Base-by-base conservation (phyloP, 2,797 vertebrate genomes). In the Sebastes nivosus region DNA sequence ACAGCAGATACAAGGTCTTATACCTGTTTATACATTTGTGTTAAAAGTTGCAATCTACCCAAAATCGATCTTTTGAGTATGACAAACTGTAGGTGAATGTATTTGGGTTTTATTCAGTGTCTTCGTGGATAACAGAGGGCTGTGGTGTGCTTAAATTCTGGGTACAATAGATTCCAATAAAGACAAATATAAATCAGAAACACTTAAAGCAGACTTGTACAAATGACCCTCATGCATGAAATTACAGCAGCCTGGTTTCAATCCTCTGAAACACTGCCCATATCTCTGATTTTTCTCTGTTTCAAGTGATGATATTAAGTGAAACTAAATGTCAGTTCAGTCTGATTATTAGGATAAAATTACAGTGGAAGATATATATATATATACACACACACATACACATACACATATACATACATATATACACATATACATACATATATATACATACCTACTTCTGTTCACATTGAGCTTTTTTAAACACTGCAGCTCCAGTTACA, bases 1-100 rank as follows among this genome's bases (percentile, higher is more conserved):
- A 98, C 87, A 97, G 96, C 85, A 95, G 97, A 91, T 98, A 98
- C 87, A 99, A 99, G 97, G 98, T 98, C 18, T 83, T 88, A 24
- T 13, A 59, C 3, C 32, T 36, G 18, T 2, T 63, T 4, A 36
- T 63, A 18, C 5, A 22, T 52, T 13, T 29, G 5, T 67, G 8
- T 18, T 64, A 24, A 42, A 66, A 2, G 12, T 20, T 36, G 4
- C 5, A 60, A 10, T 4, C 0, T 65, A 60, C 1, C 5, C 2
- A 9, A 18, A 57, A 16, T 10, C 0, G 6, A 3, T 50, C 4
- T 14, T 42, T 50, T 50, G 2, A 46, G 2, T n/a, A 2, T 36
- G 13, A 14, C 5, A 11, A 57, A 30, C 46, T 22, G 6, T 7
- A 34, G 4, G 13, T n/a, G 2, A 30, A 24, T 25, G 5, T 13